Evolutionary conservation across 37 sponge, comb jelly and placozoan species (phyloP).

Genomic region (Geodia barretti): DNA sequence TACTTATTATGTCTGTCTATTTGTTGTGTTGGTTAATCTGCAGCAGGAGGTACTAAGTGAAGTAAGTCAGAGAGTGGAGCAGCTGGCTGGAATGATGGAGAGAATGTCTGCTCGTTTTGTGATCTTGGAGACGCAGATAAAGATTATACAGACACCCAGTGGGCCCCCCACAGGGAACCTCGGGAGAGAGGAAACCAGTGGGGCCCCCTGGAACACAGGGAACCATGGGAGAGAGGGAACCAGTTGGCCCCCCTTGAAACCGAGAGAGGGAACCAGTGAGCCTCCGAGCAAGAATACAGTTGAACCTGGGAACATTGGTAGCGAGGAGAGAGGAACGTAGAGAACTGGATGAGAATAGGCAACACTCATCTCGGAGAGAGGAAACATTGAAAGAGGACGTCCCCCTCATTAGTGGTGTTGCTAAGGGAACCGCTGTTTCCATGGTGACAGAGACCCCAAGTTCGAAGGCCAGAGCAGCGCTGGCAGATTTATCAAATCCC

Average conservation of each 20-base stretch:
- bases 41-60: not conserved
- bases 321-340: too few species aligned
- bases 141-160: constrained; percentile 20
- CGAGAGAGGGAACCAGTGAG: not conserved
- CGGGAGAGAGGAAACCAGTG: not conserved
- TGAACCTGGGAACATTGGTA: too few species aligned
- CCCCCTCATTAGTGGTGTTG: too few species aligned
- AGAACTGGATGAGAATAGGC: too few species aligned
- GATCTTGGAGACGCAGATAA: constrained; percentile 72
- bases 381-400: too few species aligned
- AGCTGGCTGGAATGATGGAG: constrained; percentile 58
- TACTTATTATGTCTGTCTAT: not conserved
- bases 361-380: too few species aligned
- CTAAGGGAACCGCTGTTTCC: too few species aligned
- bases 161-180: too few species aligned
- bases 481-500: too few species aligned
- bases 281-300: too few species aligned
- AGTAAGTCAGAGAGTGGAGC: constrained; percentile 22
- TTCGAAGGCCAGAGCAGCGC: too few species aligned
- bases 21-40: not conserved
- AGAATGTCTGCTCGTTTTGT: constrained; percentile 68
- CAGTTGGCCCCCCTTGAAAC: not conserved
- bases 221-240: not conserved
- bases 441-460: too few species aligned
- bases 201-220: not conserved